Evolutionary conservation across 2,888 invertebrate genomes (phyloP), one percentile per base, ranked within the genome.

Genomic region (Cryptocephalus moraei): DNA sequence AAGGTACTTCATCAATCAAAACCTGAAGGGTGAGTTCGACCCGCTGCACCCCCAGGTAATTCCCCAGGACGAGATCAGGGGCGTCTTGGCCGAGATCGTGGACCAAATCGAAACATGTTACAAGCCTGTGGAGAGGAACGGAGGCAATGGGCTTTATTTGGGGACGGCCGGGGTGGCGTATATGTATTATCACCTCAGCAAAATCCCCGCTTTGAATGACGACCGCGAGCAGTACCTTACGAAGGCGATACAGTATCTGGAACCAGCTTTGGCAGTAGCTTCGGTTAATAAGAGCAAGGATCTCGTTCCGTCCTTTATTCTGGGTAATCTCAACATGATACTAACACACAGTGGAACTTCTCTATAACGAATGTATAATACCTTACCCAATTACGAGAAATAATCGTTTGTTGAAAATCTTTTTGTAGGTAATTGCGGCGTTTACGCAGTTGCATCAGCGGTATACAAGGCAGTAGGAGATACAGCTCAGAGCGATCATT

Each of bases 91-190:
- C 38, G 56, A 55, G 38, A 60, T 64, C 33, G 38, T 64, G 8
- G 51, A 56, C 11, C 56, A 62, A 45, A 71, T 73, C 41, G 57
- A 59, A 45, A 52, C 53, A 31, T 60, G 66, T 44, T 60, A 68
- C 32, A 62, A 65, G 48, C 65, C 71, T 3, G 62, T 55, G 34
- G 62, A 61, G 45, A 59, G 59, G 46, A 65, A 68, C 55, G 63
- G 56, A 48, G 75, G 79, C 61, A 81, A 82, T 8, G 85, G 84
- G 1, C 60, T 86, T 1, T 86, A 86, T 63, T 76, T 84, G 39
- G 86, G 86, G 1, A 69, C 79, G 32, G 76, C 79, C 39, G 87
- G 91, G 9, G 75, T 86, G 43, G 79, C 85, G 0, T 91, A 79
- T 63, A 86, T 86, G 84, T 84, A 82, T 60, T 82, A 84, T 65